Conservation (phyloP, 2,113 vertebrate genomes). For the Macheiramphus alcinus region DNA sequence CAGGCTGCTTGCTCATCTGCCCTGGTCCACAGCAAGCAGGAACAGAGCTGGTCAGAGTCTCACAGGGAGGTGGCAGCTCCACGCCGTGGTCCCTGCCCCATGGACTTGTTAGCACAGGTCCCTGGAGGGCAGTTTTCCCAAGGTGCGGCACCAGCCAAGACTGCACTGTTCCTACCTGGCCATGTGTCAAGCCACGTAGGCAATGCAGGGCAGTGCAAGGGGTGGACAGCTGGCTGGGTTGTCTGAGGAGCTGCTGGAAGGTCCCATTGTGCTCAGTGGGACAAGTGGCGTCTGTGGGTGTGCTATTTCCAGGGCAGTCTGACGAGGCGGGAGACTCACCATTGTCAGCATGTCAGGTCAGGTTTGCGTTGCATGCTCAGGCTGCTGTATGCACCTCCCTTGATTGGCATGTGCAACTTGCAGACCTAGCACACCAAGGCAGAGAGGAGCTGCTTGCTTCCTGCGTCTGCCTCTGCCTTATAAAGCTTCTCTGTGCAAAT, state of each 20-base stretch:
- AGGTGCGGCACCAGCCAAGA: accelerated
- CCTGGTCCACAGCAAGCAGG: accelerated
- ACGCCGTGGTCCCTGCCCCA: accelerated
- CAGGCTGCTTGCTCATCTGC: neutral
- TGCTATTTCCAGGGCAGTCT: neutral
- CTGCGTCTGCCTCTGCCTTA: neutral
- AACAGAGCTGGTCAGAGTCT: neutral
- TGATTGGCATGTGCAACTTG: neutral
- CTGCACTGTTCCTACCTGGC: neutral
- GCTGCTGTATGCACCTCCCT: neutral
- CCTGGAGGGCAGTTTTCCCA: neutral
- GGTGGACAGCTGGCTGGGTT: neutral
- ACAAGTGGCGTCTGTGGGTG: neutral
- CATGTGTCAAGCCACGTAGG: neutral
- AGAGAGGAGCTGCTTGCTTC: neutral
- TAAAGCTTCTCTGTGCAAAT: neutral
- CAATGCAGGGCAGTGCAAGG: accelerated
- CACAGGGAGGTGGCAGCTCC: neutral
- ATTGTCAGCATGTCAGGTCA: slow-evolving; percentile 46
- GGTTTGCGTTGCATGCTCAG: neutral
- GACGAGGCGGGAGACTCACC: neutral
- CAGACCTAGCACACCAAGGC: neutral
- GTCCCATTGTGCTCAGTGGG: neutral
- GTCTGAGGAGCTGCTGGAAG: neutral
- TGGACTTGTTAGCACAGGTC: neutral